Evolutionary conservation across 2,888 invertebrate genomes (phyloP).

Genomic region (Asteroscopus sphinx): DNA sequence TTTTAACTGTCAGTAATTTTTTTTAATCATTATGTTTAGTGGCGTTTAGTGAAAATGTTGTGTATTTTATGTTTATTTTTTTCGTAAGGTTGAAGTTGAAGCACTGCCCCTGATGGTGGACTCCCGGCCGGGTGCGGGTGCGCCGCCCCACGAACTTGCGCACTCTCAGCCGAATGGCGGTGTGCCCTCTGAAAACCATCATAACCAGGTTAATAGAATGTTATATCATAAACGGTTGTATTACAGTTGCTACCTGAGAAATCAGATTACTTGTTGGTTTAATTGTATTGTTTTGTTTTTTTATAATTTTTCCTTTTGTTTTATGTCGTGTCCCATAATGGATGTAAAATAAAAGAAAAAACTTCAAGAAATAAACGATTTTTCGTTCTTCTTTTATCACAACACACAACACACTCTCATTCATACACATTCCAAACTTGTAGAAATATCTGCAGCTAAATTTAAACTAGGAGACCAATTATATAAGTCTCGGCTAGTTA

Average conservation of each 20-base stretch:
- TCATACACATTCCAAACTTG: no score
- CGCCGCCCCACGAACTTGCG: constrained; percentile 77
- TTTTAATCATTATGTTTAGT: constrained; percentile 7
- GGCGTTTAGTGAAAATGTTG: neutral
- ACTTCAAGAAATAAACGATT: no score
- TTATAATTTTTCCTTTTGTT: no score
- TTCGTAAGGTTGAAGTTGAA: constrained; percentile 79
- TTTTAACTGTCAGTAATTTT: constrained; percentile 40
- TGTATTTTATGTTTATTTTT: constrained; percentile 12
- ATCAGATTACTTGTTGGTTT: no score
- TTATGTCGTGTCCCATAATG: no score
- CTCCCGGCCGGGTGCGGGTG: constrained; percentile 80
- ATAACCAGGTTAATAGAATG: constrained; percentile 68
- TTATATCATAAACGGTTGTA: neutral
- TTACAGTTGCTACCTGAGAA: neutral
- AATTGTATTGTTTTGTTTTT: no score
- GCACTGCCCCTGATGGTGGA: constrained; percentile 86
- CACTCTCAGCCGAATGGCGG: constrained; percentile 75
- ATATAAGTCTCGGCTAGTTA: no score
- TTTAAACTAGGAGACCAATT: no score
- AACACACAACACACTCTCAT: no score
- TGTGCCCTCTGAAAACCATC: constrained; percentile 68
- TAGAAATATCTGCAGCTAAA: no score
- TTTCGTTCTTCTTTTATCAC: no score
- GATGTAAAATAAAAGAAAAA: no score